A percentile compares a stretch with the other conserved stretches of the same genome.
These are phyloP conservation scores for Tetrapedia diversipes DNA, from an alignment of 2,888 invertebrate species.

Conservation along the genomic window DNA sequence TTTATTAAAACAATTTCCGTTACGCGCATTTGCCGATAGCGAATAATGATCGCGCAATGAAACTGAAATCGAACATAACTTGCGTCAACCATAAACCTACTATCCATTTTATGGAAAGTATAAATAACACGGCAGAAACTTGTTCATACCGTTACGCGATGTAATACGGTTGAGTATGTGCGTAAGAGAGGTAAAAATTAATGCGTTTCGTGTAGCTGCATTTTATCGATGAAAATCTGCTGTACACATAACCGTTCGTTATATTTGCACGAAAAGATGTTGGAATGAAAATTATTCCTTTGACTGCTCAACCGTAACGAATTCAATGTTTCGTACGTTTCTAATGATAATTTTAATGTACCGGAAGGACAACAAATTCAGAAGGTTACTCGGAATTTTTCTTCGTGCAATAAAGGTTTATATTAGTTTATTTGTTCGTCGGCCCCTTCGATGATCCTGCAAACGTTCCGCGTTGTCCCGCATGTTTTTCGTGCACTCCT, in stretches of 20 bases:
- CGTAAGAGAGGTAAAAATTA: neutral
- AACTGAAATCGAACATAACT: constrained; percentile 20
- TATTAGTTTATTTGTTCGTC: constrained; percentile 66
- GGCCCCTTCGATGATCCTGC: constrained; percentile 42
- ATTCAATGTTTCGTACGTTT: no score
- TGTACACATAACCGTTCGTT: neutral
- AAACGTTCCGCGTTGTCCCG: constrained; percentile 35
- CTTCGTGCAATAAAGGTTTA: constrained; percentile 29
- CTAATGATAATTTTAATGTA: neutral
- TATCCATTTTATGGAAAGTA: constrained; percentile 23
- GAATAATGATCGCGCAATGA: neutral
- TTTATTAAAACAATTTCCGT: constrained; percentile 2
- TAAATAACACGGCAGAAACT: constrained; percentile 20
- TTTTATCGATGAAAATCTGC: constrained; percentile 18
- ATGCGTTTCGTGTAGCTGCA: neutral
- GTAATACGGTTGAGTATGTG: constrained; percentile 7
- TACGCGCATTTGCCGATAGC: neutral
- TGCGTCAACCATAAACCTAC: constrained; percentile 20
- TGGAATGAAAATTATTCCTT: constrained; percentile 8
- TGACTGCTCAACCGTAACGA: neutral
- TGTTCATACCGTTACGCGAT: constrained; percentile 51
- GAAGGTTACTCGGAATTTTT: constrained; percentile 23
- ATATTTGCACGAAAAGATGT: constrained; percentile 2
- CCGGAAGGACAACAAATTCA: constrained; percentile 4
- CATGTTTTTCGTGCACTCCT: constrained; percentile 26